Conservation (phyloP, 2,113 vertebrate genomes). For the Tinamus guttatus region DNA sequence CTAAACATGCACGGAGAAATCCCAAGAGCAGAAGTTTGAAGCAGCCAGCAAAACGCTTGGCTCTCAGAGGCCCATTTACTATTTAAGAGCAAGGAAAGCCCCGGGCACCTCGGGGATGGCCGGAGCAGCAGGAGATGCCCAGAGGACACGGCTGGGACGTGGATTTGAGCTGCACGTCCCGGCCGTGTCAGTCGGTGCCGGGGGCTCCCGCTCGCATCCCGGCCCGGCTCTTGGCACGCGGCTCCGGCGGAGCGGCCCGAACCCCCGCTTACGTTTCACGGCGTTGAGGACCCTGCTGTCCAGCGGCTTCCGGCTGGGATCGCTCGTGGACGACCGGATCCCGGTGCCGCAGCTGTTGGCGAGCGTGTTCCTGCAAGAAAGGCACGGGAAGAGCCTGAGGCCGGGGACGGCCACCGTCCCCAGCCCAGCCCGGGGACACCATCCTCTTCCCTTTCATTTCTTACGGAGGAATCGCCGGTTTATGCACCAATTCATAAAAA, state of each 20-base stretch:
- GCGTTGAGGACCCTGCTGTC: constrained; percentile 96
- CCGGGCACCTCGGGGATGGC: not conserved
- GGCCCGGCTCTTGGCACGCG: not conserved
- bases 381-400: not conserved
- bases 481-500: no score
- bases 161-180: not conserved
- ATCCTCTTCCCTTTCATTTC: not conserved
- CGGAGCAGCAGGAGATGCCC: rapidly evolving
- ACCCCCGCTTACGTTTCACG: constrained; percentile 90
- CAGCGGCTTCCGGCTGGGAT: constrained; percentile 93
- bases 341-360: constrained; percentile 97
- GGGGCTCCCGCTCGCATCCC: not conserved
- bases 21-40: not conserved
- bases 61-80: not conserved
- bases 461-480: rapidly evolving
- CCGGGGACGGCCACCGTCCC: not conserved
- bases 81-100: not conserved
- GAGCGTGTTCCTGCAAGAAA: constrained; percentile 87
- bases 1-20: not conserved
- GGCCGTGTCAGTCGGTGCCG: not conserved
- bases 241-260: not conserved
- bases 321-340: constrained; percentile 95
- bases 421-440: not conserved
- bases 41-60: not conserved
- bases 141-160: rapidly evolving